Evolutionary conservation across 2,888 invertebrate genomes (phyloP).

Genomic region (Lottia scabra): DNA sequence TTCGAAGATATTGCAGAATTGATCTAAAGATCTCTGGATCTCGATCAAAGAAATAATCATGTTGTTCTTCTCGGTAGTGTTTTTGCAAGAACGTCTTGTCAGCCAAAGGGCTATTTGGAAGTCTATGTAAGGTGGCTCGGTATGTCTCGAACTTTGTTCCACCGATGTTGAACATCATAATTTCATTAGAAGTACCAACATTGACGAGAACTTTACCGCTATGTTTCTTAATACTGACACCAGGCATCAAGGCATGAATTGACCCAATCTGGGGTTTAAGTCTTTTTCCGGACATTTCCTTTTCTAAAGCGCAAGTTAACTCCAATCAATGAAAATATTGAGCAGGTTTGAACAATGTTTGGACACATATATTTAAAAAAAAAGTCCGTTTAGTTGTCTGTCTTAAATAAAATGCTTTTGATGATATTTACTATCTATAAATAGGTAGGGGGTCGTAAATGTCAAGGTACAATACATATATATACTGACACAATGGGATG

Average conservation of each 20-base stretch:
- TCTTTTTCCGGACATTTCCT: too few species aligned
- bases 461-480: too few species aligned
- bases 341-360: too few species aligned
- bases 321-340: too few species aligned
- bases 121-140: slow-evolving; percentile 38
- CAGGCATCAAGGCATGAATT: slow-evolving; percentile 29
- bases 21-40: slow-evolving; percentile 39
- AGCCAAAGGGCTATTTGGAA: slow-evolving; percentile 34
- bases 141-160: slow-evolving; percentile 55
- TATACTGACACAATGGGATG: too few species aligned
- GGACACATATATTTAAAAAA: too few species aligned
- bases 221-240: slow-evolving; percentile 26
- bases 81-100: slow-evolving; percentile 28
- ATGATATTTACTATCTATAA: too few species aligned
- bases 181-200: slow-evolving; percentile 27
- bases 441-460: too few species aligned
- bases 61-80: slow-evolving; percentile 26
- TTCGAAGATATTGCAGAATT: slow-evolving; percentile 39
- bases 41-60: slow-evolving; percentile 42
- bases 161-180: slow-evolving; percentile 52
- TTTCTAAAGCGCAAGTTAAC: too few species aligned
- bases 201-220: slow-evolving; percentile 25
- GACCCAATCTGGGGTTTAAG: too few species aligned
- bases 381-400: too few species aligned
- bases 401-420: too few species aligned